Base-by-base conservation (phyloP, 2,113 vertebrate species). In the Microcebus jonahi region DNA sequence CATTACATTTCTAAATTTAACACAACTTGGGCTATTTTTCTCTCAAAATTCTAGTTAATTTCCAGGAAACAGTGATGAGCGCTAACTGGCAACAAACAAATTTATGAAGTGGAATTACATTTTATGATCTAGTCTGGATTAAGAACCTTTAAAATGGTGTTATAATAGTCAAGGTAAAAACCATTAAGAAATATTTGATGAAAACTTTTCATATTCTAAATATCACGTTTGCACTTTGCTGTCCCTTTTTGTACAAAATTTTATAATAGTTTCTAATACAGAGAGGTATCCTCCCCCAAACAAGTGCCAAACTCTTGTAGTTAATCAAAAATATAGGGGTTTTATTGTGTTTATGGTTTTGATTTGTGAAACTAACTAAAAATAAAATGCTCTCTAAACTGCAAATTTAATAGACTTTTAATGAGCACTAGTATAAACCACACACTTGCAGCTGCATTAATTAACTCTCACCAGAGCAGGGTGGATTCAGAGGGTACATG, bases 51-150 rank as follows among this genome's bases (percentile, higher is more conserved):
- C 42, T 61, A 68, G 61, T 39, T n/a, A 27, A 50, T 34, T 88
- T 96, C 20, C n/a, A 93, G 94, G 23, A 91, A 90, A 59, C 17
- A 42, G 57, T 45, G 82, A 91, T 73, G 45, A 39, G 18, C 48
- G 18, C 29, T 45, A 65, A 80, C 27, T 27, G 42, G 20, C 7
- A 45, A 65, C 36, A 73, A 76, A 65, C 36, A 73, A 76, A 4
- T 90, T 39, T 25, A 75, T 36, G 18, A 86, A 63, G 6, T 53
- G 48, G 21, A 75, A 48, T 67, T 85, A 71, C 14, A 23, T 50
- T 39, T 42, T 88, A 31, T 2, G 2, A 34, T 17, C 53, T 48
- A 45, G 59, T 31, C 21, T 89, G 18, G 15, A 71, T 45, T 17
- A 85, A 79, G 25, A 67, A 23, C 5, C 42, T 79, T 73, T 50